A percentile compares a stretch with the other conserved stretches of the same genome.
phyloP scores from a whole-genome alignment of 2,113 vertebrate species.

The Chiloscyllium plagiosum region DNA sequence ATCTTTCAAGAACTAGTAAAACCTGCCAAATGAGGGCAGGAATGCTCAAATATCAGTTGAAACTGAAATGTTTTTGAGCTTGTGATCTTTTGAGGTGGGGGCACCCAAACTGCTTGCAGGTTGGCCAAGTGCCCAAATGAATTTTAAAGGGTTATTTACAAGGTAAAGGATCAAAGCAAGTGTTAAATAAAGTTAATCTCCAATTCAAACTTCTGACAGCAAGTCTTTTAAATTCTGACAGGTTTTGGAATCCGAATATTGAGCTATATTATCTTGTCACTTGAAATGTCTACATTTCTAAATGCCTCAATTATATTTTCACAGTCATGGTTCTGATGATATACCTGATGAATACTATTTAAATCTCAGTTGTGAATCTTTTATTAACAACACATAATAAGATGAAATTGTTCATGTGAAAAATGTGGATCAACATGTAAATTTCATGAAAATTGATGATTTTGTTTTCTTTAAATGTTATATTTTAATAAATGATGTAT shows the following conservation, averaged over 20 bases:
- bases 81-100: slow-evolving; percentile 6
- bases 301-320: not conserved
- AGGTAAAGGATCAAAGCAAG: not conserved
- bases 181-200: slow-evolving; percentile 22
- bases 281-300: not conserved
- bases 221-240: slow-evolving; percentile 27
- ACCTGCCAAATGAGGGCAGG: slow-evolving; percentile 2
- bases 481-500: not conserved
- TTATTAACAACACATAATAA: not conserved
- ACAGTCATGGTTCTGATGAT: not conserved
- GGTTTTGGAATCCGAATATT: not conserved
- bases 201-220: slow-evolving; percentile 21
- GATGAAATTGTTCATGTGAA: not conserved
- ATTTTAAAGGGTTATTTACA: not conserved
- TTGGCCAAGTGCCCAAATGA: not conserved
- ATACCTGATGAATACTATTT: not conserved
- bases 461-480: not conserved
- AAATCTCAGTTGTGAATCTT: not conserved
- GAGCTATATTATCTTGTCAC: not conserved
- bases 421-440: not conserved
- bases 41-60: not conserved
- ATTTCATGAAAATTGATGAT: not conserved
- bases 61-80: slow-evolving; percentile 4
- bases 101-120: not conserved
- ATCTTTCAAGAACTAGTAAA: not conserved